Percentiles rank a stretch among this genome's conserved stretches.
Conservation (phyloP, 2,888 invertebrate species). For the Diloba caeruleocephala region DNA sequence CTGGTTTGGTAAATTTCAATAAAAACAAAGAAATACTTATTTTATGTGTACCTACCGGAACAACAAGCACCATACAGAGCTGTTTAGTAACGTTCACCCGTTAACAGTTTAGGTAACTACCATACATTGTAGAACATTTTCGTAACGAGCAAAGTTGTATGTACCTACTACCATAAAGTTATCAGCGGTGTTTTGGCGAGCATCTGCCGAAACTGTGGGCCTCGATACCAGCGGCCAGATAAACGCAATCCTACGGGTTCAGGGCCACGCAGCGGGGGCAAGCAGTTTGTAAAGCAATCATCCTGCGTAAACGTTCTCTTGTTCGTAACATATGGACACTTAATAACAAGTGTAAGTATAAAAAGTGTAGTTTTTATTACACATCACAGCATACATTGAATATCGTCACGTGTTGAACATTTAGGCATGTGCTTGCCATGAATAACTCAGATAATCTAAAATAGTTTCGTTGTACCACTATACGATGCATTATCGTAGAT, state of each 20-base stretch:
- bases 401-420: conserved; percentile 67
- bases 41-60: background rate
- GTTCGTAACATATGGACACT: conserved; percentile 62
- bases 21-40: conserved; percentile 6
- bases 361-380: conserved; percentile 63
- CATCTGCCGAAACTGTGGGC: conserved; percentile 82
- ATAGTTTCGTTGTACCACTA: conserved; percentile 49
- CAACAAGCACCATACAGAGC: conserved; percentile 1
- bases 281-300: conserved; percentile 66
- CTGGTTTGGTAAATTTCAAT: too few relatives aligned
- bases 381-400: conserved; percentile 62
- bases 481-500: conserved; percentile 44
- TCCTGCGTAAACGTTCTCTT: conserved; percentile 62
- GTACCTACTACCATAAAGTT: conserved; percentile 59
- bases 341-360: conserved; percentile 59
- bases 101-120: conserved; percentile 48
- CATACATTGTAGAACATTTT: conserved; percentile 24
- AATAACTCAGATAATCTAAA: conserved; percentile 52
- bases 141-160: conserved; percentile 38
- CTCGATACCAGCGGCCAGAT: conserved; percentile 74
- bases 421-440: conserved; percentile 61
- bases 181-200: conserved; percentile 75
- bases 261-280: conserved; percentile 73
- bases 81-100: conserved; percentile 11
- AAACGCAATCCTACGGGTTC: conserved; percentile 76